phyloP scores from a whole-genome alignment of 2,797 vertebrate genomes.

The Telmatherina bonti region DNA sequence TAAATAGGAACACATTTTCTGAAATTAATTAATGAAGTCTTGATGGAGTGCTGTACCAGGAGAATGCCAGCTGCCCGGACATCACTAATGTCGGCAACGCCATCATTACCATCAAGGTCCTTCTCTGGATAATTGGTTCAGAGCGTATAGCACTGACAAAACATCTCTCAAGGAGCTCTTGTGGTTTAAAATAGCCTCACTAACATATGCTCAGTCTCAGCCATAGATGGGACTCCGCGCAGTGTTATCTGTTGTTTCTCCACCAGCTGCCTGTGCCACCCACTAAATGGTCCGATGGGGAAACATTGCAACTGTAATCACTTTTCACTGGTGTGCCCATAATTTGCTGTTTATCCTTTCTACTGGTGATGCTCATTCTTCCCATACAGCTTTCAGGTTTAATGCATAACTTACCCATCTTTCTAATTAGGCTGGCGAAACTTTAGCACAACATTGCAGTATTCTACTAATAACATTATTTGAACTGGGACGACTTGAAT shows the following conservation, averaged over 20 bases:
- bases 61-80: conserved; percentile 67
- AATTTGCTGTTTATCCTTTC: conserved; percentile 63
- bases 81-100: conserved; percentile 54
- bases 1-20: conserved; percentile 45
- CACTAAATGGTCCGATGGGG: conserved; percentile 66
- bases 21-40: conserved; percentile 66
- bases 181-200: conserved; percentile 54
- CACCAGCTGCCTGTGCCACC: conserved; percentile 64
- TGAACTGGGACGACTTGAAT: conserved; percentile 2
- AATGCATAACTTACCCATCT: conserved; percentile 36
- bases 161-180: conserved; percentile 48
- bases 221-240: conserved; percentile 38
- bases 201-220: conserved; percentile 53
- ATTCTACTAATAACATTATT: conserved; percentile 23
- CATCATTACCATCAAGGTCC: conserved; percentile 67
- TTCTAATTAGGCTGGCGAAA: conserved; percentile 32
- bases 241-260: conserved; percentile 56
- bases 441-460: conserved; percentile 12
- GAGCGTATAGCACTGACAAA: conserved; percentile 37
- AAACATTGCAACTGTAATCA: conserved; percentile 70
- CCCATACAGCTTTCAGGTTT: conserved; percentile 42
- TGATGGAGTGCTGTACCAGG: conserved; percentile 61
- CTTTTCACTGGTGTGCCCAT: conserved; percentile 60
- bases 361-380: conserved; percentile 44
- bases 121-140: conserved; percentile 59